Evolutionary conservation across 2,797 vertebrate species (phyloP), one percentile per base, ranked within the genome.

Genomic region (Okamejei kenojei): DNA sequence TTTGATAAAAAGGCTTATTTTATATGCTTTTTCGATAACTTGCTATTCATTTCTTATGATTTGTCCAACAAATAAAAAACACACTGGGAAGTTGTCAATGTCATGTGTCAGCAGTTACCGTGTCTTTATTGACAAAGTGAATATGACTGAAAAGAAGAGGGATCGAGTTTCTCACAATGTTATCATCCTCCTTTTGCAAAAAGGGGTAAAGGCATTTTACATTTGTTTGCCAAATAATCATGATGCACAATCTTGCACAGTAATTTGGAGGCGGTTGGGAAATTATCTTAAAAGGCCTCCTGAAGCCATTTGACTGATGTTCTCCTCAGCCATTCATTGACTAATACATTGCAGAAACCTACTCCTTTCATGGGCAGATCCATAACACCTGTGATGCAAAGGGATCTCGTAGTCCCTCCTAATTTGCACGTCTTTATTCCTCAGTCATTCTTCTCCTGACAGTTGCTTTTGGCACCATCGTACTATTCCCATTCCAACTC

Each of bases 1-100:
- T 96, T 76, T 61, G 88, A 6, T 15, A 65, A 54, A 76, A 91
- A 17, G 61, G 13, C 21, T 88, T 32, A 23, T 54, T 32, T 15
- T 86, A n/a, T 65, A 86, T 63, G 29, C 15, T 65, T 68, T 9
- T 35, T 65, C n/a, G 32, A 17, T 17, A 63, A 88, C 7, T 88
- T 15, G 6, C 17, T 61, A 65, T 86, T 63, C 15, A 88, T 65
- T 88, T 61, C 15, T 88, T 84, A 23, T 38, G 32, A 38, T 79
- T 32, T 23, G 6, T 84, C 23, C 13, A 84, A 84, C 11, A 84
- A 45, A 61, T 61, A 54, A 4, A 38, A 79, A 79, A 4, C 1
- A 15, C 61, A 32, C 61, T 8, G 84, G 29, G n/a, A 88, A 17
- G n/a, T 88, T n/a, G 68, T 15, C 17, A 88, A 9, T 19, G 21